Evolutionary conservation across 2,797 vertebrate species (phyloP).

Genomic region (Choloepus didactylus): DNA sequence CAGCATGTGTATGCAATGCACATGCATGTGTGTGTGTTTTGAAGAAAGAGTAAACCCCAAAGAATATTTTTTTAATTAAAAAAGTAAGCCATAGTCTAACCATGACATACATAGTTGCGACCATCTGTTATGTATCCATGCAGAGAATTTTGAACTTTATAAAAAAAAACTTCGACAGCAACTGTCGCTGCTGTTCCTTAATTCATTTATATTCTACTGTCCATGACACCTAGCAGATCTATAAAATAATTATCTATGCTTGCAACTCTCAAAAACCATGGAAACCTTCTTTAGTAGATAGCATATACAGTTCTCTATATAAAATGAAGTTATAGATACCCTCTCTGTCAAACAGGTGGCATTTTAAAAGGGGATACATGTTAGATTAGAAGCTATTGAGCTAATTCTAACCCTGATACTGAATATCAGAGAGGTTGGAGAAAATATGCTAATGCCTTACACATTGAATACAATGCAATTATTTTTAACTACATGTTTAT

Average conservation of each 20-base stretch:
- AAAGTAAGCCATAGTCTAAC: conserved; percentile 50
- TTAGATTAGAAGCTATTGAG: conserved; percentile 61
- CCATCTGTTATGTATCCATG: conserved; percentile 62
- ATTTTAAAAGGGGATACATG: conserved; percentile 38
- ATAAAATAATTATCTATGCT: background rate
- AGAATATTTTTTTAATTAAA: conserved; percentile 66
- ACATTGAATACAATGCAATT: conserved; percentile 67
- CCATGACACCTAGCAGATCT: conserved; percentile 36
- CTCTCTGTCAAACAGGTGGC: conserved; percentile 19
- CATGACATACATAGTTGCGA: conserved; percentile 54
- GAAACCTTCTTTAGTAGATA: background rate
- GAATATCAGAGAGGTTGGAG: conserved; percentile 9
- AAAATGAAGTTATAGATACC: background rate
- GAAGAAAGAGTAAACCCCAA: conserved; percentile 33
- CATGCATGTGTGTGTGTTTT: background rate
- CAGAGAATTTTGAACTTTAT: conserved; percentile 71
- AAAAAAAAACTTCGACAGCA: conserved; percentile 30
- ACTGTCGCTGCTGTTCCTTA: conserved; percentile 44
- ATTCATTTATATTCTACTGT: conserved; percentile 43
- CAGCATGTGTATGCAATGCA: background rate
- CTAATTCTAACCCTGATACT: conserved; percentile 23
- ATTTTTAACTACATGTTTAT: conserved; percentile 70
- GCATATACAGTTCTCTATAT: background rate
- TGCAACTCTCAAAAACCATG: background rate
- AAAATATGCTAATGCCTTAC: conserved; percentile 58